Evolutionary conservation across 2,113 vertebrate genomes (phyloP), one percentile per base, ranked within the genome.

Genomic region (Tupaia tana): DNA sequence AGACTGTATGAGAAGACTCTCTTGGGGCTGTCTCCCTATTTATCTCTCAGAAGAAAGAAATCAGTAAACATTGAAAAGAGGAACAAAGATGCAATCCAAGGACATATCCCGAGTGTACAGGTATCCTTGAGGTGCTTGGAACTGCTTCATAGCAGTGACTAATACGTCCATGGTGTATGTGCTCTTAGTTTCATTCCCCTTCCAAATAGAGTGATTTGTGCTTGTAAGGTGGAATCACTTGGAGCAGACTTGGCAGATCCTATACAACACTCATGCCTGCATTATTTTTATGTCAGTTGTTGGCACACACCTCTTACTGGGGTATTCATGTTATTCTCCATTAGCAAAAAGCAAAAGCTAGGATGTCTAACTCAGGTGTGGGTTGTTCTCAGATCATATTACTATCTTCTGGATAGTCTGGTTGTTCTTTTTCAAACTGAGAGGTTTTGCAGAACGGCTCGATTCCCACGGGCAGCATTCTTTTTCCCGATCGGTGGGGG

Each of bases 281-380:
- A 2, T 31, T 89, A 43, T 27, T 29, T 43, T 31, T 61, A 59
- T 73, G 43, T 34, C 34, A 24, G 1, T 54, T 54, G n/a, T 82
- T 25, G 70, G 27, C n/a, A 73, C 2, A 58, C n/a, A 10, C 3
- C n/a, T 34, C 86, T 61, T 92, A 11, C 25, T 61, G 24, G 5
- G 16, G 3, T 67, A 24, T 29, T 0, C 27, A 11, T 54, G 82
- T 27, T 73, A 14, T 29, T 69, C 69, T 94, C 59, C 58, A 81
- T 75, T 64, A 59, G 31, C 83, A 92, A 83, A 0, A 97, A 82
- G 94, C 78, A 94, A 89, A 93, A 73, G 82, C 31, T 2, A 61
- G 14, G 31, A 59, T 54, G 13, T 96, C 25, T 24, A 70, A 85
- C 12, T 29, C 89, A 70, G 34, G 7, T 0, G 0, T 54, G 91